Conservation (phyloP, 2,797 vertebrate species). For the Rhadinocentrus ornatus region DNA sequence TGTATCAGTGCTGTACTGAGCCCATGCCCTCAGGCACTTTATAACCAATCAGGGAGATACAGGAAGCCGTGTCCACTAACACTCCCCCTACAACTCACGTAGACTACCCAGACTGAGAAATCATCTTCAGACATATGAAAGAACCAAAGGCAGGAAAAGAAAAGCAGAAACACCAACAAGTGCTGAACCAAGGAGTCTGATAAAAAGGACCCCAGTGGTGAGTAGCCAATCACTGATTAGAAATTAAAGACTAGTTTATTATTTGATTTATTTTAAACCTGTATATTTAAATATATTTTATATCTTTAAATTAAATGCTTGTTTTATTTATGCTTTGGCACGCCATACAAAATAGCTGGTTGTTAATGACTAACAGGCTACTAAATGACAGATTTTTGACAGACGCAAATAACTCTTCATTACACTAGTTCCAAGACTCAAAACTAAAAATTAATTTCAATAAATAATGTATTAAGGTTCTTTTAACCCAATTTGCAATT, state of each 20-base stretch:
- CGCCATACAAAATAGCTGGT: not conserved
- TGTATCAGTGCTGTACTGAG: conserved; percentile 26
- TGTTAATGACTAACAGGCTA: not conserved
- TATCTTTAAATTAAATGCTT: not conserved
- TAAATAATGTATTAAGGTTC: not conserved
- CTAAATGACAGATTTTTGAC: conserved; percentile 4
- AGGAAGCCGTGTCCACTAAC: conserved; percentile 71
- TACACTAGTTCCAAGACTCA: not conserved
- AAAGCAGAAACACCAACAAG: conserved; percentile 20
- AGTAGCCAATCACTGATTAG: conserved; percentile 30
- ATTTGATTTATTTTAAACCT: not conserved
- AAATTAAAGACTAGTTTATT: not conserved
- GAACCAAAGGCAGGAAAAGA: conserved; percentile 19
- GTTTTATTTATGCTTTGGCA: not conserved
- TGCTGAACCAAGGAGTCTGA: conserved; percentile 14
- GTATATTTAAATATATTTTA: not conserved
- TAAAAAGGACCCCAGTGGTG: conserved; percentile 30
- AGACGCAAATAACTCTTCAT: not conserved
- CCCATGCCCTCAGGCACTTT: conserved; percentile 42
- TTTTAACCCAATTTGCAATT: conserved; percentile 1
- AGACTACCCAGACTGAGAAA: conserved; percentile 45
- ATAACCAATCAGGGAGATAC: conserved; percentile 76
- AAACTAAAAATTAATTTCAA: not conserved
- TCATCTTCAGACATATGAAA: conserved; percentile 43
- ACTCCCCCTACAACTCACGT: conserved; percentile 47